A percentile compares a stretch with the other conserved stretches of the same genome.
Conservation (phyloP, 2,797 vertebrate species). For the Monodelphis domestica region DNA sequence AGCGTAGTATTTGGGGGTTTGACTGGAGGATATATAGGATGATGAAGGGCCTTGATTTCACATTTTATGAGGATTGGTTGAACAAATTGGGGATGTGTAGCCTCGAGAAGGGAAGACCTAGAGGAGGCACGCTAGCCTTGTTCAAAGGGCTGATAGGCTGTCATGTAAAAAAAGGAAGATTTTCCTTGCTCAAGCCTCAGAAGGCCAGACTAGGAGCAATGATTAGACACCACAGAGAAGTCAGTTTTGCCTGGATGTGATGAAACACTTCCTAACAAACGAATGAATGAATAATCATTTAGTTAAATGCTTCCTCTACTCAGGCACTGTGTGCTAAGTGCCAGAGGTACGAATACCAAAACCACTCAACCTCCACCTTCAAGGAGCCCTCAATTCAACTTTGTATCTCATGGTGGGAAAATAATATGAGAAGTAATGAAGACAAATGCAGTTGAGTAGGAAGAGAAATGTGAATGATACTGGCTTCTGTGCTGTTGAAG, state of each 20-base stretch:
- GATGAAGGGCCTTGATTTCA: not conserved
- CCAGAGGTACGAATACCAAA: too few relatives aligned
- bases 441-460: too few relatives aligned
- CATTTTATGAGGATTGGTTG: not conserved
- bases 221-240: not conserved
- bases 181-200: not conserved
- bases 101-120: not conserved
- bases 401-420: too few relatives aligned
- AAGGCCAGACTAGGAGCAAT: not conserved
- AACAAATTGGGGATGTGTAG: not conserved
- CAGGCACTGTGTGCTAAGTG: too few relatives aligned
- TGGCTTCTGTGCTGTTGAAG: too few relatives aligned
- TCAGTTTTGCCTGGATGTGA: not conserved
- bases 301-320: not conserved
- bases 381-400: too few relatives aligned
- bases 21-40: not conserved
- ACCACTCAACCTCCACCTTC: too few relatives aligned
- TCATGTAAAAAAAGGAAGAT: not conserved
- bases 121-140: not conserved
- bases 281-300: not conserved
- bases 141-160: not conserved
- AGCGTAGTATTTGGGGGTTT: conserved; percentile 35
- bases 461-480: too few relatives aligned
- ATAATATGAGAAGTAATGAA: too few relatives aligned
- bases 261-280: not conserved